These are phyloP conservation scores for Mallateleia sp. DNA, from an alignment of 2,888 invertebrate species.

Conservation along the genomic window DNA sequence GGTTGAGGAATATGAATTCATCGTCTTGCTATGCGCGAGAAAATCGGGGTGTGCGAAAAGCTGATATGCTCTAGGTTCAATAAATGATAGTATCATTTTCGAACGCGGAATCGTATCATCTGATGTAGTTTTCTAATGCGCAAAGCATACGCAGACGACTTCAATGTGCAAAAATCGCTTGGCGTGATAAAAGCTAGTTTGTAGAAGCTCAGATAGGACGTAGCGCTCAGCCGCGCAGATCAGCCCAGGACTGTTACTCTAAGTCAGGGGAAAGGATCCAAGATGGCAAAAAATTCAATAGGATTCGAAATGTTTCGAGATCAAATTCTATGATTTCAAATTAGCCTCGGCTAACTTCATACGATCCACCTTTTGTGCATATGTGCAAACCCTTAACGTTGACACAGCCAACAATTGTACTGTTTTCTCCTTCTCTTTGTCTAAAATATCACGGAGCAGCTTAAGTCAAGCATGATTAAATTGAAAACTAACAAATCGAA, in stretches of 20 bases:
- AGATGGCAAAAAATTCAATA: too few species aligned
- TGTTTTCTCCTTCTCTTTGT: too few species aligned
- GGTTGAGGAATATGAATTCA: conserved; percentile 98
- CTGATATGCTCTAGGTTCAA: conserved; percentile 96
- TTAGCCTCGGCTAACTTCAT: too few species aligned
- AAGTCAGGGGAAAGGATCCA: conserved; percentile 97
- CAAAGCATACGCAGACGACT: conserved; percentile 98
- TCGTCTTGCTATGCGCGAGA: conserved; percentile 96
- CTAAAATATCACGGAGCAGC: too few species aligned
- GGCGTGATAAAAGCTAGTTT: conserved; percentile 98
- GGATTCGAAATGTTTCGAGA: too few species aligned
- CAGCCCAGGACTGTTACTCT: conserved; percentile 97
- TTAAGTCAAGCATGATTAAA: too few species aligned
- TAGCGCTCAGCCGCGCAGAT: conserved; percentile 98
- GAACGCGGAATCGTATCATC: conserved; percentile 98
- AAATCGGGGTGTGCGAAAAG: conserved; percentile 96
- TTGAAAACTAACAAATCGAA: too few species aligned
- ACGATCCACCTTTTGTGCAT: too few species aligned
- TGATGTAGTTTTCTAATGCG: conserved; percentile 98
- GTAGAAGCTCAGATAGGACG: conserved; percentile 97
- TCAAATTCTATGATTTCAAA: too few species aligned
- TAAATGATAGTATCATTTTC: conserved; percentile 98
- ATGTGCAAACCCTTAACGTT: too few species aligned
- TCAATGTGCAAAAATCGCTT: conserved; percentile 98
- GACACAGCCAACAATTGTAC: too few species aligned